Conservation (phyloP, 92 coral and sea anemone genomes). For the Siderastrea siderea region DNA sequence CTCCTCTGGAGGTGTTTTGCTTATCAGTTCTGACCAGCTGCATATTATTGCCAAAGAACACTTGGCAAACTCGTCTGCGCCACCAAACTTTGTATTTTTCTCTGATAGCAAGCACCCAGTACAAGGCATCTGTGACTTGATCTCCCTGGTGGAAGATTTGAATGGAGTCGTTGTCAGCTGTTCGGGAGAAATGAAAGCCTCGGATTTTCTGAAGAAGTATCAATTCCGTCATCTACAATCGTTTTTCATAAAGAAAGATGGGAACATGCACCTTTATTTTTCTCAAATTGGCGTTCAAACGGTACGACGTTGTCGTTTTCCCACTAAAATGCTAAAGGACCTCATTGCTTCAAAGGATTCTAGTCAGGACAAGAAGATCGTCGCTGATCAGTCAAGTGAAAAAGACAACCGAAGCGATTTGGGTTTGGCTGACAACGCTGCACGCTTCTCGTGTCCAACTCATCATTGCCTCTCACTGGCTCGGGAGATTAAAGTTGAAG, state of each 20-base stretch:
- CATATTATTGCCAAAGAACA: neutral
- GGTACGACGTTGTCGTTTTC: neutral
- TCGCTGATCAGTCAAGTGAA: neutral
- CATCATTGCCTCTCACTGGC: neutral
- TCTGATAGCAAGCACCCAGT: no score
- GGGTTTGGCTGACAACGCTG: neutral
- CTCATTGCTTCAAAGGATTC: neutral
- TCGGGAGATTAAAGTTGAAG: neutral
- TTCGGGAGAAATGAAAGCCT: slow-evolving; percentile 4
- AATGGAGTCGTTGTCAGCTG: neutral
- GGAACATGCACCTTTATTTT: neutral
- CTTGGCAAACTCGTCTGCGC: neutral
- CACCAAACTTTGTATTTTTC: neutral
- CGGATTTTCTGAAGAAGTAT: neutral
- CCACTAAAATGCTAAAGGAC: slow-evolving; percentile 6
- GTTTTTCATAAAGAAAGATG: neutral
- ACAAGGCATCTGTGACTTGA: neutral
- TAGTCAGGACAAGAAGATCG: neutral
- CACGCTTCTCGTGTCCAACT: neutral
- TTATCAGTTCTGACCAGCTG: neutral
- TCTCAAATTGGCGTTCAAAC: neutral
- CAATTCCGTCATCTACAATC: neutral
- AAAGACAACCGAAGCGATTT: neutral
- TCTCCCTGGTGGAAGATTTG: neutral
- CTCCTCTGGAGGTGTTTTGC: neutral